phyloP scores from a whole-genome alignment of 2,888 invertebrate species.

The Aphidoletes aphidimyza region DNA sequence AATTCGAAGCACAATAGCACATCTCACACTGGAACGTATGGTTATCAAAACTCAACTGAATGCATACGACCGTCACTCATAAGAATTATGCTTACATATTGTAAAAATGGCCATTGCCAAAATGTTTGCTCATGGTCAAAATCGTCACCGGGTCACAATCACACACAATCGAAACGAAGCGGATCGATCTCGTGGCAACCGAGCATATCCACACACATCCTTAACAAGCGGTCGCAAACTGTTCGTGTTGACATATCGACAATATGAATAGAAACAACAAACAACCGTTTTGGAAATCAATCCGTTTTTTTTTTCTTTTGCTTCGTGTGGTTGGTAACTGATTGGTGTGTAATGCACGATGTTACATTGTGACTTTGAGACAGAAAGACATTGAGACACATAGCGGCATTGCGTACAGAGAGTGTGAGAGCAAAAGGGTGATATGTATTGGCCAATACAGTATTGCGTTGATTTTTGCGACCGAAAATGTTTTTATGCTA shows the following conservation, averaged over 20 bases:
- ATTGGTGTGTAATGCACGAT: not conserved
- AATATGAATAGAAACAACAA: not conserved
- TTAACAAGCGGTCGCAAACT: not conserved
- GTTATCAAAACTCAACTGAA: conserved; percentile 18
- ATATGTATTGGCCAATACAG: no score
- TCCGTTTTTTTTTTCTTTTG: no score
- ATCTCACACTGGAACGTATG: not conserved
- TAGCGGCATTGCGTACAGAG: no score
- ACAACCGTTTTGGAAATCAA: not conserved
- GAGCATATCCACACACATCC: not conserved
- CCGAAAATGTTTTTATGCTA: not conserved
- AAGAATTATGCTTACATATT: not conserved
- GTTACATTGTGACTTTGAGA: no score
- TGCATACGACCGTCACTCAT: not conserved
- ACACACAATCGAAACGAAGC: not conserved
- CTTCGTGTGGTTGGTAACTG: not conserved
- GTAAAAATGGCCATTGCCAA: no score
- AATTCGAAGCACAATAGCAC: not conserved
- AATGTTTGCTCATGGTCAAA: no score
- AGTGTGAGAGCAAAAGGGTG: no score
- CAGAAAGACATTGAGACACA: no score
- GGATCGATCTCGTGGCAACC: not conserved
- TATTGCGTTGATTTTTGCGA: not conserved
- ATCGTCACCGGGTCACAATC: no score
- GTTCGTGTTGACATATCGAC: not conserved